Evolutionary conservation across 2,797 vertebrate species (phyloP).

Genomic region (Hafferia zeledoni): DNA sequence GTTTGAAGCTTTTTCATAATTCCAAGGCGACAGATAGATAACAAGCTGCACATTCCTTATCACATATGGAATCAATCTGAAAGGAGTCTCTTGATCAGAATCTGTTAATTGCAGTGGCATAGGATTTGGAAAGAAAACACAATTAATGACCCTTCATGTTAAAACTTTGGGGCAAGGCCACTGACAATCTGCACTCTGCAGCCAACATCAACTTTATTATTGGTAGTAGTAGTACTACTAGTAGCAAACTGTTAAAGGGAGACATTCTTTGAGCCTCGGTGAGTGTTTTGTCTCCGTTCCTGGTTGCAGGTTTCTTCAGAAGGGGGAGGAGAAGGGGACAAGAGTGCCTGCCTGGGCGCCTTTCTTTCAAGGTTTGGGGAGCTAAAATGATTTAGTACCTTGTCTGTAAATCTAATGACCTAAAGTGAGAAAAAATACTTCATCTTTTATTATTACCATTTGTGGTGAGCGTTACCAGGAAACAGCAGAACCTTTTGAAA

Average conservation of each 20-base stretch:
- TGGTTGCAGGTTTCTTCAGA: neutral
- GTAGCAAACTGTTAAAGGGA: constrained; percentile 19
- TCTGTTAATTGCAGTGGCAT: constrained; percentile 81
- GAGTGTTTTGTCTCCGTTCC: constrained; percentile 53
- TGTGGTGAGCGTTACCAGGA: constrained; percentile 61
- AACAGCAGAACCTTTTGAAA: constrained; percentile 59
- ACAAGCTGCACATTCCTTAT: constrained; percentile 80
- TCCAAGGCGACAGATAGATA: constrained; percentile 79
- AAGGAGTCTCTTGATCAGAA: constrained; percentile 80
- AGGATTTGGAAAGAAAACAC: constrained; percentile 81
- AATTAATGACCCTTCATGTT: constrained; percentile 80
- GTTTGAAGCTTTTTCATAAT: constrained; percentile 85
- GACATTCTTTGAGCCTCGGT: neutral
- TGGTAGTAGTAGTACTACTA: neutral
- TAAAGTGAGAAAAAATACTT: constrained; percentile 65
- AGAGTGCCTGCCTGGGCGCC: neutral
- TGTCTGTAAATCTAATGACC: constrained; percentile 70
- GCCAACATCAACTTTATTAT: constrained; percentile 42
- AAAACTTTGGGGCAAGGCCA: constrained; percentile 43
- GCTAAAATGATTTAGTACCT: constrained; percentile 70
- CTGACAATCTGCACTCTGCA: constrained; percentile 48
- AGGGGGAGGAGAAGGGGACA: neutral
- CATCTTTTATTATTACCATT: constrained; percentile 71
- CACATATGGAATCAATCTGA: constrained; percentile 84
- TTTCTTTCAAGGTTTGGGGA: constrained; percentile 51